A percentile compares a stretch with the other conserved stretches of the same genome.
phyloP scores from a whole-genome alignment of 92 coral and sea anemone genomes.

The Porites lobata region DNA sequence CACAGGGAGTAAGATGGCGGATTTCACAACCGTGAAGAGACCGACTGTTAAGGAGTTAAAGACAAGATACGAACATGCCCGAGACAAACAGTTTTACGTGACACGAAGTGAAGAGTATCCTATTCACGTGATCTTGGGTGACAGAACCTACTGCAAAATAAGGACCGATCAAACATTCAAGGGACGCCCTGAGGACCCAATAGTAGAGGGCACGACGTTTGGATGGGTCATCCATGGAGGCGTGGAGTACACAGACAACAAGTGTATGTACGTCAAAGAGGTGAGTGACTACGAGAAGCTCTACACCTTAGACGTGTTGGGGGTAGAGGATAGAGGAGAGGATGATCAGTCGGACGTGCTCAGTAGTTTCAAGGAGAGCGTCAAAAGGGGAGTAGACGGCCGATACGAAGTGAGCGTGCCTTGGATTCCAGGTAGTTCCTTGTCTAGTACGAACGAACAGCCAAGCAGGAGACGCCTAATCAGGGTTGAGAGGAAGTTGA shows the following conservation, averaged over 20 bases:
- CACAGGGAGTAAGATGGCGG: conserved; percentile 67
- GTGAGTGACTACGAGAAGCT: conserved; percentile 41
- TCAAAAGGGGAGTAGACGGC: conserved; percentile 50
- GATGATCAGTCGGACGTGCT: conserved; percentile 33
- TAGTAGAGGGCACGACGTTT: conserved; percentile 52
- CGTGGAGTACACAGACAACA: conserved; percentile 6
- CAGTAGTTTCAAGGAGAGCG: conserved; percentile 53
- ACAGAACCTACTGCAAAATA: conserved; percentile 34
- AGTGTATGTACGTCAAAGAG: conserved; percentile 16
- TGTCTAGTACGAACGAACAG: conserved; percentile 46
- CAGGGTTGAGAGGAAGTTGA: conserved; percentile 31
- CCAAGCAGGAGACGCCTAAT: conserved; percentile 40
- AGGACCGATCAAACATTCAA: conserved; percentile 55
- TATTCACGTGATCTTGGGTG: conserved; percentile 43
- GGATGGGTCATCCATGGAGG: conserved; percentile 65
- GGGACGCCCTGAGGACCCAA: conserved; percentile 61
- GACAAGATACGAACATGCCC: conserved; percentile 51
- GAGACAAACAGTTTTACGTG: conserved; percentile 50
- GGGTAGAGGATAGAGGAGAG: conserved; percentile 55
- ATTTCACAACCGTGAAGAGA: conserved; percentile 54
- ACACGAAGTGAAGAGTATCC: conserved; percentile 41
- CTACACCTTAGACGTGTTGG: background rate
- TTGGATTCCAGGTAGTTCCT: conserved; percentile 56
- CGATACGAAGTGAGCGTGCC: conserved; percentile 65
- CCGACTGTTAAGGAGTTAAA: conserved; percentile 47